Conservation (phyloP, 2,888 invertebrate genomes). For the Drosophila mimica region DNA sequence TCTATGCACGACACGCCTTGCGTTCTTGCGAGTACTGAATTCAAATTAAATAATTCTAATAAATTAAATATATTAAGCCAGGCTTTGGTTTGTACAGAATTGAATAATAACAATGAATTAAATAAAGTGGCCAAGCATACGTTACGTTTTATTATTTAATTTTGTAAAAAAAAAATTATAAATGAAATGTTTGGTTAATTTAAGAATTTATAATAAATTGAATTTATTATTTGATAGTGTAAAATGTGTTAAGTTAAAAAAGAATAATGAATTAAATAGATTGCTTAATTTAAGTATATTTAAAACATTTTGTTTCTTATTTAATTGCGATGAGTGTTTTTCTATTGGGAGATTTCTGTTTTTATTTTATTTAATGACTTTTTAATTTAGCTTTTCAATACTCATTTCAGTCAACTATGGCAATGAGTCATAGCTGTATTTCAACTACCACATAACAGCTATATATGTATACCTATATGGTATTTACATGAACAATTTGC, state of each 20-base stretch:
- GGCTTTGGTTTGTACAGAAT: not conserved
- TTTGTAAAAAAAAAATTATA: no score
- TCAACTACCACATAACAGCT: not conserved
- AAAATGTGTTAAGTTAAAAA: no score
- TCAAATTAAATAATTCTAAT: not conserved
- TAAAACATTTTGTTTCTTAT: not conserved
- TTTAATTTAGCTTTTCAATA: not conserved
- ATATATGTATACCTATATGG: not conserved
- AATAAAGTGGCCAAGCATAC: not conserved
- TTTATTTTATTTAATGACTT: not conserved
- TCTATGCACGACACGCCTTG: conserved; percentile 2
- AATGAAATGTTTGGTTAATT: not conserved
- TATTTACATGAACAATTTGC: conserved; percentile 46
- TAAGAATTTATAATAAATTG: not conserved
- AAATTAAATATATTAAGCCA: not conserved
- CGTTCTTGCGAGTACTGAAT: not conserved
- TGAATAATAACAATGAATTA: not conserved
- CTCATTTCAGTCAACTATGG: not conserved
- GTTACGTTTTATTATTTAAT: no score
- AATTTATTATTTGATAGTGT: not conserved
- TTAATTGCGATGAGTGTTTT: not conserved
- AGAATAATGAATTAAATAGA: not conserved
- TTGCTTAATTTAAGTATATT: not conserved
- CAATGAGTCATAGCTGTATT: not conserved
- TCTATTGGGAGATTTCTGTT: not conserved